A percentile compares a stretch with the other conserved stretches of the same genome.
Evolutionary conservation across 2,797 vertebrate genomes (phyloP).

Genomic region (Furcifer pardalis): DNA sequence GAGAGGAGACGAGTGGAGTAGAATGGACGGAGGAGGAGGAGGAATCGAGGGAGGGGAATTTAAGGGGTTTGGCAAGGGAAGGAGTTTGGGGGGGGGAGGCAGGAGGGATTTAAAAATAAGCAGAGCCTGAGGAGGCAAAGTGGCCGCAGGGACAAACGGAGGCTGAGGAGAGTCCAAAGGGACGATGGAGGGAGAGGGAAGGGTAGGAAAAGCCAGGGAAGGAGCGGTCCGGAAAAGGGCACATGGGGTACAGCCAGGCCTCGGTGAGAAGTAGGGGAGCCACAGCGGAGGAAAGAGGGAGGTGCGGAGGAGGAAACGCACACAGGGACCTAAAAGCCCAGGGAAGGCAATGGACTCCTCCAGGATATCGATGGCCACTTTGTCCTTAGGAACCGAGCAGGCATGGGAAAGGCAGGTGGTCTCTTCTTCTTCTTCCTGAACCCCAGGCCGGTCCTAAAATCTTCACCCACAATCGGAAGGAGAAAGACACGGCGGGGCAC

Average conservation of each 20-base stretch:
- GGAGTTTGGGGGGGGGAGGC: neutral
- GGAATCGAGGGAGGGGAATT: neutral
- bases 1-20: neutral
- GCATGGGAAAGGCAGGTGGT: no score
- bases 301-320: neutral
- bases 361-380: no score
- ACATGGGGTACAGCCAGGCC: no score
- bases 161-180: neutral
- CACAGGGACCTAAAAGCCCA: fast-evolving
- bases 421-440: no score
- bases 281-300: fast-evolving
- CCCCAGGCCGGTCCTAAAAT: no score
- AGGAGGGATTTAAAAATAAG: neutral
- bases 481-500: no score
- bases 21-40: neutral
- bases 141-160: neutral
- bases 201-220: no score
- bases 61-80: neutral
- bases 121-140: neutral
- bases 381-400: no score
- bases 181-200: no score
- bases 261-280: no score
- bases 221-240: fast-evolving
- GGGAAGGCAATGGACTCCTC: no score
- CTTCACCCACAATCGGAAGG: no score